Evolutionary conservation across 2,888 invertebrate genomes (phyloP), one percentile per base, ranked within the genome.

Genomic region (Diploptera punctata): DNA sequence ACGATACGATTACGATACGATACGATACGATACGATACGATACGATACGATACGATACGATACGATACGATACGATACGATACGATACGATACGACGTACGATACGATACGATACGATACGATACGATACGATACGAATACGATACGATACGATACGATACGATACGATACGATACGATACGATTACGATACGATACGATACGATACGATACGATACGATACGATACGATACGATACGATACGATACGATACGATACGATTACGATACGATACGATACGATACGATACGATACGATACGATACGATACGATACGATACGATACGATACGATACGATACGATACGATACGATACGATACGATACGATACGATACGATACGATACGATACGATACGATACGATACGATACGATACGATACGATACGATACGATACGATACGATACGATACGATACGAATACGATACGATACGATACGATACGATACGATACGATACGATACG

Each of bases 401-500:
- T 52, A 52, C n/a, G 54, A 52, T 52, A 52, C n/a, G 54, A 52
- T 52, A 52, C 54, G 54, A 52, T 52, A 52, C 54, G 54, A 52
- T 52, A 52, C 54, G 54, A 52, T 52, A 52, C 54, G 54, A 52
- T 52, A 52, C n/a, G 54, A 52, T 52, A 52, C n/a, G 54, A 52
- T 52, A 52, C n/a, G 54, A 52, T 52, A 52, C 54, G 54, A 52
- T 52, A 52, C 54, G 54, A 38, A 52, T 52, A 52, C 54, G 54
- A 52, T 52, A 52, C 54, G 54, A 52, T 52, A 52, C 54, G 54
- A 52, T 52, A 52, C n/a, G 54, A 52, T 52, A 52, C n/a, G 54
- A 52, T 52, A 52, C 54, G 54, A 52, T 52, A 52, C 54, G 54
- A 52, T 52, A 52, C 54, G 54, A 52, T 52, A 52, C n/a, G 54